A percentile compares a stretch with the other conserved stretches of the same genome.
phyloP scores from a whole-genome alignment of 2,888 invertebrate species.

The Apodemia hepburni region DNA sequence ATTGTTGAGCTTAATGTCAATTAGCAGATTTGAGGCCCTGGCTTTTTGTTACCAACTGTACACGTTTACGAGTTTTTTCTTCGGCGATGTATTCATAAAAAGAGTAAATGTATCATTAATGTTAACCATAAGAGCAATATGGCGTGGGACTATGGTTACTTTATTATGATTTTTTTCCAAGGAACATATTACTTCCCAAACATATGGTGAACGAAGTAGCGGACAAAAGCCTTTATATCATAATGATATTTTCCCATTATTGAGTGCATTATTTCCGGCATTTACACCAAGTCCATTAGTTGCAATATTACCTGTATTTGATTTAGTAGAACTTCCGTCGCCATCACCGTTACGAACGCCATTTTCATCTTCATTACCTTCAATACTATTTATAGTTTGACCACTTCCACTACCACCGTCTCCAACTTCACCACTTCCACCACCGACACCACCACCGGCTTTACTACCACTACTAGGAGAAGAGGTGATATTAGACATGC shows the following conservation, averaged over 20 bases:
- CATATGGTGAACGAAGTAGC: not conserved
- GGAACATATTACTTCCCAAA: not conserved
- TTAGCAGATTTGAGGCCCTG: too few species aligned
- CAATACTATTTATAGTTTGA: too few species aligned
- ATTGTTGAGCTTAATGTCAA: too few species aligned
- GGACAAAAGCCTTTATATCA: constrained; percentile 11
- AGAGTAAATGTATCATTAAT: not conserved
- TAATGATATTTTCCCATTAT: not conserved
- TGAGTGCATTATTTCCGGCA: not conserved
- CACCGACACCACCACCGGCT: too few species aligned
- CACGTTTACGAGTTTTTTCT: not conserved
- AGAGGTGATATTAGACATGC: too few species aligned
- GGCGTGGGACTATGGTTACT: not conserved
- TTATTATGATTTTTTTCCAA: not conserved
- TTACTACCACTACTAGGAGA: too few species aligned
- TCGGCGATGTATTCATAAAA: not conserved
- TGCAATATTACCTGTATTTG: not conserved
- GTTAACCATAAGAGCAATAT: not conserved
- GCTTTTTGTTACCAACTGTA: too few species aligned
- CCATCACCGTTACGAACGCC: not conserved
- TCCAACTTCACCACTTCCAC: too few species aligned
- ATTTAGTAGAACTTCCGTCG: not conserved
- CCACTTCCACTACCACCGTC: too few species aligned
- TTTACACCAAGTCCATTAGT: not conserved
- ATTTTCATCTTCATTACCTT: too few species aligned